Conservation (phyloP, 2,797 vertebrate species). For the Merluccius polli region DNA sequence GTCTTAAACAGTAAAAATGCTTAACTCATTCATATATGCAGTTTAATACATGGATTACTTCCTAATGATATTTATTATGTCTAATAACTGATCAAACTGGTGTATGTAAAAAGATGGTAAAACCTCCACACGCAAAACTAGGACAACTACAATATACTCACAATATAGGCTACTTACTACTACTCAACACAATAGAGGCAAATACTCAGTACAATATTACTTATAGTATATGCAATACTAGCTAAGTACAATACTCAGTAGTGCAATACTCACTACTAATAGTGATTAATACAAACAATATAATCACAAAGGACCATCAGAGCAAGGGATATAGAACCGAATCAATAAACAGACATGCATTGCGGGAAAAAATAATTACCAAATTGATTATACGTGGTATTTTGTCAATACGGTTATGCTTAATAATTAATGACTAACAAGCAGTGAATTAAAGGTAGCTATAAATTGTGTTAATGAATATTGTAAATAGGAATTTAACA, state of each 20-base stretch:
- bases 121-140: background rate
- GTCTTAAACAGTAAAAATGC: background rate
- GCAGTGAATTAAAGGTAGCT: background rate
- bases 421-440: background rate
- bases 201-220: background rate
- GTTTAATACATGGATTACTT: background rate
- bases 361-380: background rate
- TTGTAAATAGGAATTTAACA: background rate
- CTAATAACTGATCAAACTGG: background rate
- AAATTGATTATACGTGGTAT: background rate
- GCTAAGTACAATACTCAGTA: background rate
- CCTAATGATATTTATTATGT: background rate
- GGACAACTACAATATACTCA: background rate
- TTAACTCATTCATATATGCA: background rate
- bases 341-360: background rate
- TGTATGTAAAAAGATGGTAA: background rate
- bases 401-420: background rate
- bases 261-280: background rate
- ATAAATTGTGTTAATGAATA: background rate
- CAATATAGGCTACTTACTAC: background rate
- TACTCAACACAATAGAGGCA: background rate
- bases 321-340: background rate
- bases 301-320: conserved; percentile 6
- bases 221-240: background rate
- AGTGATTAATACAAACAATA: background rate